These are phyloP conservation scores for Gnathonemus echidnorhynchus DNA, from an alignment of 2,113 vertebrate species.

Conservation along the genomic window DNA sequence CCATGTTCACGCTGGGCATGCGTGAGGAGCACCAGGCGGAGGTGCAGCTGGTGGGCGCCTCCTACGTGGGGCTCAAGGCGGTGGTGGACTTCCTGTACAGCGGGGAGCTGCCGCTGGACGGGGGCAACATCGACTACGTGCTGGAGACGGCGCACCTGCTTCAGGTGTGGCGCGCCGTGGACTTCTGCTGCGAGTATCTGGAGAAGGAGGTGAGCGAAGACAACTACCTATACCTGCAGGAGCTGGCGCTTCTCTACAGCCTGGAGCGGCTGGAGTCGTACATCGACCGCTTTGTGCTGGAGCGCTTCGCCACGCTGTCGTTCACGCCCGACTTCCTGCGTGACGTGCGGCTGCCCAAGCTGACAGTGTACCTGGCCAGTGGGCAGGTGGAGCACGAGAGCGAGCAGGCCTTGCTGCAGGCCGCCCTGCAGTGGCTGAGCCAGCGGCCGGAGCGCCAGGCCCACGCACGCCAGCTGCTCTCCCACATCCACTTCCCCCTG, in stretches of 20 bases:
- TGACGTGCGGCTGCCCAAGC: conserved; percentile 71
- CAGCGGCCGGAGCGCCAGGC: conserved; percentile 66
- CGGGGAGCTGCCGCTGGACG: conserved; percentile 76
- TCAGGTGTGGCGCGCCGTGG: conserved; percentile 86
- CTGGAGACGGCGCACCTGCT: conserved; percentile 85
- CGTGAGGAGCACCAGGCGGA: conserved; percentile 80
- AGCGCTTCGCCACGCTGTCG: conserved; percentile 73
- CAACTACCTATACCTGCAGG: conserved; percentile 87
- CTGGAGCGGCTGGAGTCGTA: conserved; percentile 78
- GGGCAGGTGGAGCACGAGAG: conserved; percentile 73
- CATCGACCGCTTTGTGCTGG: conserved; percentile 80
- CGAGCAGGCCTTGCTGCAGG: conserved; percentile 79
- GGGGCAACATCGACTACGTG: conserved; percentile 79
- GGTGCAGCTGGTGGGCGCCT: conserved; percentile 81
- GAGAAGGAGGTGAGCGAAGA: conserved; percentile 84
- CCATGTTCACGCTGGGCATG: conserved; percentile 95
- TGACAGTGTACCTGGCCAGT: conserved; percentile 75
- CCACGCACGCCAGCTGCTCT: conserved; percentile 69
- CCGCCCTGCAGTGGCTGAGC: conserved; percentile 78
- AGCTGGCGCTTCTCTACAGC: conserved; percentile 84
- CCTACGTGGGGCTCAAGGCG: conserved; percentile 75
- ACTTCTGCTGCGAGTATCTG: conserved; percentile 92
- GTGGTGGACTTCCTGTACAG: conserved; percentile 90
- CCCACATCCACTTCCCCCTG: conserved; percentile 79
- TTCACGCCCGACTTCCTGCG: conserved; percentile 77